Evolutionary conservation across 1,140 invertebrate species (phyloP), one percentile per base, ranked within the genome.

Genomic region (Bombus ignitus): DNA sequence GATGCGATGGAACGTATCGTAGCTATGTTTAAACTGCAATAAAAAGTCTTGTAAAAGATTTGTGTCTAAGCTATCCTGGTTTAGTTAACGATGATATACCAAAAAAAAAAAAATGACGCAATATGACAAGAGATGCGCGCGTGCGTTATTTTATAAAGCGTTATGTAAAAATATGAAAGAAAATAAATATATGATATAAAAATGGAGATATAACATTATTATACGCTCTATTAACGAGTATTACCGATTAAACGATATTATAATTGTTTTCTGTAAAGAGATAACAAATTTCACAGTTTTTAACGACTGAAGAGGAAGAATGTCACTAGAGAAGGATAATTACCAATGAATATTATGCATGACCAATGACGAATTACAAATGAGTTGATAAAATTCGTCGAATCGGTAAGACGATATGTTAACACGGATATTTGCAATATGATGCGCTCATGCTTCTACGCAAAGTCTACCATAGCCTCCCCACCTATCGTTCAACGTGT

Each of bases 371-470:
- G 53, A 42, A 35, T 32, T 10, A 42, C 6, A 25, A 86, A 86
- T 88, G 71, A 86, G 39, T 35, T 86, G 80, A 65, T 44, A 71
- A 88, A 88, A 83, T 89, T 82, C 70, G n/a, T 53, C 75, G 74
- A 86, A 89, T 25, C 32, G 62, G 76, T 59, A 86, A 80, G 25
- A 3, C 66, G 84, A 88, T 86, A 78, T 71, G 73, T 44, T 37
- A 71, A 88, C 79, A 39, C 70, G 25, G 28, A 73, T 22, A 53
- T 68, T 42, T n/a, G 42, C 42, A 37, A 76, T 37, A 47, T 22
- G 32, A 32, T 35, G 15, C 28, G 25, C 22, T 37, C 15, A 0
- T 62, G 12, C 28, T 12, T 28, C 10, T 12, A 62, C 3, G 28
- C 59, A 5, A 12, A n/a, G n/a, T 42, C n/a, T n/a, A n/a, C 44